Evolutionary conservation across 30 jellyfish, hydroid and myxozoan genomes (phyloP), one percentile per base, ranked within the genome.

Genomic region (Turritopsis rubra): DNA sequence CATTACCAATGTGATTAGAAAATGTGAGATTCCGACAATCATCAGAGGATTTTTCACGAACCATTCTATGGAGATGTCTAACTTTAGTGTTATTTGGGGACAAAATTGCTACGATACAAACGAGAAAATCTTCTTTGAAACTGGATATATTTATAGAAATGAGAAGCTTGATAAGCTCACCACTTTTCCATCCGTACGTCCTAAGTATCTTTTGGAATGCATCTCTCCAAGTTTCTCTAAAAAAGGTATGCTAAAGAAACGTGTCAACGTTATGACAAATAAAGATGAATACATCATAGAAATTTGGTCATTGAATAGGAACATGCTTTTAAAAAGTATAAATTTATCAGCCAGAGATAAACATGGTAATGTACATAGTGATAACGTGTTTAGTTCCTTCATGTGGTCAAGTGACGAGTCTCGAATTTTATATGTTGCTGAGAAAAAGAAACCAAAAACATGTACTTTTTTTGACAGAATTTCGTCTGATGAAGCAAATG

Each of bases 401-500:
- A 72, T 80, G 9, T 89, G 97, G 97, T 89, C 97, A 53, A 83
- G 66, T 18, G 95, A 89, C 65, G 75, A 80, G 79, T 28, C 26
- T 29, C 85, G 66, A 72, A 24, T 89, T 24, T 81, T 89, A 21
- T 89, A 89, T 75, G 53, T 89, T 28, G 97, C 97, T 21, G 97
- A 89, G 80, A 85, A n/a, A 81, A 89, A 89, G 79, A 81, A 74
- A 31, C 66, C 83, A 73, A 53, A 81, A 25, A 21, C 68, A 7
- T 52, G 26, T 16, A 29, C 68, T 13, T 79, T 41, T 66, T 88
- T 88, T 88, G 87, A 81, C 21, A 71, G 54, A 31, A 54, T 41
- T n/a, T 23, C 1, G 3, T 20, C 30, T n/a, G 88, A 82, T 16
- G 88, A 82, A 17, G 52, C 23, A 21, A 52, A 26, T 21, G 70